phyloP scores from a whole-genome alignment of 1,140 invertebrate species.

The Subanguina moxae region DNA sequence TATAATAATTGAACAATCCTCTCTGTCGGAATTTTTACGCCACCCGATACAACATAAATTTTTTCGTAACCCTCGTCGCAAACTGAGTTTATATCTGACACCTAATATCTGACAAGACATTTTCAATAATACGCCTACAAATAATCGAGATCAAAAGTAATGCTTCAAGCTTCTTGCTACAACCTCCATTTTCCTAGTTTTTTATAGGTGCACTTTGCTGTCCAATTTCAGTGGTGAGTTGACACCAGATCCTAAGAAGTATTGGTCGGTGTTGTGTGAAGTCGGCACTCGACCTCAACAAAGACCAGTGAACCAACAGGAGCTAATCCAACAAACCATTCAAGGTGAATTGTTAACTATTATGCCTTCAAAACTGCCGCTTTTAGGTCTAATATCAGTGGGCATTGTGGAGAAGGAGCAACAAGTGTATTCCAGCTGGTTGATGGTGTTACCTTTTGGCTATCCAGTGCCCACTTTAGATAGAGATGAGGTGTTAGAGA shows the following conservation, averaged over 20 bases:
- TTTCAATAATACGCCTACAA: too few relatives aligned
- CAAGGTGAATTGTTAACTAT: conserved; percentile 8
- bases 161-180: not conserved
- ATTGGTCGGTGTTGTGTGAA: conserved; percentile 49
- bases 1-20: too few relatives aligned
- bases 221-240: conserved; percentile 36
- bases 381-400: conserved; percentile 27
- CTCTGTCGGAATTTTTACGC: too few relatives aligned
- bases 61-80: too few relatives aligned
- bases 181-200: conserved; percentile 15
- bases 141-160: too few relatives aligned
- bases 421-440: conserved; percentile 29
- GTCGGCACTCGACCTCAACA: conserved; percentile 27
- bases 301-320: conserved; percentile 9
- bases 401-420: conserved; percentile 22
- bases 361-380: not conserved
- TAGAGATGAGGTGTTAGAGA: conserved; percentile 28
- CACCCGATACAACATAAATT: too few relatives aligned
- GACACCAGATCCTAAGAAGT: conserved; percentile 33
- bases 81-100: not conserved
- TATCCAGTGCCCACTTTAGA: conserved; percentile 42
- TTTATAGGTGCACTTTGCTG: conserved; percentile 43
- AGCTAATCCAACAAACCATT: conserved; percentile 12
- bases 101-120: not conserved
- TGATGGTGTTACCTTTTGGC: conserved; percentile 30